A percentile compares a stretch with the other conserved stretches of the same genome.
These are phyloP conservation scores for Cololabis saira DNA, from an alignment of 2,113 vertebrate genomes.

Conservation along the genomic window DNA sequence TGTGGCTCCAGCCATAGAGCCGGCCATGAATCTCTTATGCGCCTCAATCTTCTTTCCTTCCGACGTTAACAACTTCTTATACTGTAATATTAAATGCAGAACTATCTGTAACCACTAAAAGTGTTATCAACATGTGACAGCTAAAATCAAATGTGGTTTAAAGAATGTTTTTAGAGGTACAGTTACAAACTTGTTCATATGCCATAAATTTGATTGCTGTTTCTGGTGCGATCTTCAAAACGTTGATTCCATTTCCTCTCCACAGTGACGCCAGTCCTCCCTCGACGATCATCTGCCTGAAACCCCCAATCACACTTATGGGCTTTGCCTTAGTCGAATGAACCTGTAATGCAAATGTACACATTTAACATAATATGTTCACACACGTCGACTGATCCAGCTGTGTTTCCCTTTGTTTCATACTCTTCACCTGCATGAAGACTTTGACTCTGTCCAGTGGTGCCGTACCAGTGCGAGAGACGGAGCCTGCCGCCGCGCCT, in stretches of 20 bases:
- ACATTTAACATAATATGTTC: neutral
- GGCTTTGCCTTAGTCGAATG: slow-evolving; percentile 87
- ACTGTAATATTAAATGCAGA: slow-evolving; percentile 75
- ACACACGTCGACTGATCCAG: neutral
- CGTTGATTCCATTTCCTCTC: slow-evolving; percentile 95
- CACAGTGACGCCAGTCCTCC: slow-evolving; percentile 90
- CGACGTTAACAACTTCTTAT: slow-evolving; percentile 89
- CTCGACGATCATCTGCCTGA: slow-evolving; percentile 91
- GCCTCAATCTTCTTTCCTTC: slow-evolving; percentile 88
- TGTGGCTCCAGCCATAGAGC: slow-evolving; percentile 93
- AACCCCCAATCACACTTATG: slow-evolving; percentile 86
- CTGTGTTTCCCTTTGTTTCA: neutral
- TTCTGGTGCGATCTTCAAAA: slow-evolving; percentile 96
- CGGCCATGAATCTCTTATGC: slow-evolving; percentile 90
- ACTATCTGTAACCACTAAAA: neutral
- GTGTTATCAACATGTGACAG: neutral
- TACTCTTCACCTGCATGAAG: slow-evolving; percentile 91
- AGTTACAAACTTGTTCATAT: slow-evolving; percentile 89
- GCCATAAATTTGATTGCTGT: slow-evolving; percentile 95
- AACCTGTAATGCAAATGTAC: slow-evolving; percentile 80
- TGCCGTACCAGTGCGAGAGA: slow-evolving; percentile 93
- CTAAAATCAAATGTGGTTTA: too few relatives aligned
- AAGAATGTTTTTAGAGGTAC: neutral
- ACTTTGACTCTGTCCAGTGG: slow-evolving; percentile 93
- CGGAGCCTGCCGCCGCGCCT: slow-evolving; percentile 87